These are phyloP conservation scores for Drosophila aldrichi DNA, from an alignment of 2,888 invertebrate genomes.

Conservation along the genomic window DNA sequence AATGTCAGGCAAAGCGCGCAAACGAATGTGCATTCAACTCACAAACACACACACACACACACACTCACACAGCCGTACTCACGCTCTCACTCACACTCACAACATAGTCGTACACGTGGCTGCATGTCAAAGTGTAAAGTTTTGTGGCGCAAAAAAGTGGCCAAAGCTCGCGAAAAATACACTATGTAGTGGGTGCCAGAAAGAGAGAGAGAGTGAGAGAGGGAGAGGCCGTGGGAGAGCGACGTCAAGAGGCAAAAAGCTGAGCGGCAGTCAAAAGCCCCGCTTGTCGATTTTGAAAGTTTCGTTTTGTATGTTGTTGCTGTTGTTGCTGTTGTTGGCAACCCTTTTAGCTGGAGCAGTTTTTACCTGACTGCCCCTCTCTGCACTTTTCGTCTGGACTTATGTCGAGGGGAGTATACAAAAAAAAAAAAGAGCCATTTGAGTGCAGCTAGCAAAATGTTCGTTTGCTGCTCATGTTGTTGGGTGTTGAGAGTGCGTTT, in stretches of 20 bases:
- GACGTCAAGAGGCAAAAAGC: slow-evolving; percentile 16
- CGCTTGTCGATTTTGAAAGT: slow-evolving; percentile 70
- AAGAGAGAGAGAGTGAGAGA: background rate
- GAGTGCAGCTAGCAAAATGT: slow-evolving; percentile 35
- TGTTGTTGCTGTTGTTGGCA: slow-evolving; percentile 45
- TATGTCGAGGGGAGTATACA: slow-evolving; percentile 22
- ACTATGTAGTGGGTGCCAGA: slow-evolving; percentile 4
- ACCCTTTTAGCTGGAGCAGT: slow-evolving; percentile 65
- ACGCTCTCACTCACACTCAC: slow-evolving; percentile 23
- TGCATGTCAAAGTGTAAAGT: slow-evolving; percentile 80
- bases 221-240: background rate
- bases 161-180: slow-evolving; percentile 53
- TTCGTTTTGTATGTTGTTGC: slow-evolving; percentile 35
- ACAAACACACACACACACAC: slow-evolving; percentile 21
- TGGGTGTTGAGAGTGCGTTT: background rate
- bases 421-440: slow-evolving; percentile 2
- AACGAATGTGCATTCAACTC: slow-evolving; percentile 50
- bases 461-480: slow-evolving; percentile 15
- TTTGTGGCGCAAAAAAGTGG: slow-evolving; percentile 64
- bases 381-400: slow-evolving; percentile 21
- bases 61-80: slow-evolving; percentile 6
- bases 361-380: slow-evolving; percentile 51
- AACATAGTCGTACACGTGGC: slow-evolving; percentile 61
- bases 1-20: slow-evolving; percentile 52
- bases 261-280: slow-evolving; percentile 65